Evolutionary conservation across 2,888 invertebrate genomes (phyloP).

Genomic region (Macropis europaea): DNA sequence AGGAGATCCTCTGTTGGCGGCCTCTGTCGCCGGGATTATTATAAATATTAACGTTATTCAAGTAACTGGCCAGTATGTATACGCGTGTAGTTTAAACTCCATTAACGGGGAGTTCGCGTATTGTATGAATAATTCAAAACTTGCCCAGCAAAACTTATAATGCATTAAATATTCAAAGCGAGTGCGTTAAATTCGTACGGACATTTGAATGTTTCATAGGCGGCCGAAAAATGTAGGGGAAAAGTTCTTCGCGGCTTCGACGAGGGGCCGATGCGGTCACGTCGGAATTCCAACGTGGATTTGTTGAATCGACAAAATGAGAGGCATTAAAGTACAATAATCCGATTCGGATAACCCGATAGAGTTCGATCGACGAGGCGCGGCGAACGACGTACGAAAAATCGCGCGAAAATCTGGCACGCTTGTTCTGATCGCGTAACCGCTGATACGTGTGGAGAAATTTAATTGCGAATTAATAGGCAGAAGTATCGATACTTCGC

Average conservation of each 20-base stretch:
- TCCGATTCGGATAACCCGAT: too few species aligned
- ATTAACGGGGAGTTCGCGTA: slow-evolving; percentile 31
- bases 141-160: slow-evolving; percentile 32
- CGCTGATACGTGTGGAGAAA: neutral
- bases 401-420: neutral
- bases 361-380: too few species aligned
- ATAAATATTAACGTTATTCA: slow-evolving; percentile 35
- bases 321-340: too few species aligned
- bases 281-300: too few species aligned
- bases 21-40: neutral
- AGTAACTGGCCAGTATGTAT: slow-evolving; percentile 7
- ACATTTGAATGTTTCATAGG: slow-evolving; percentile 40
- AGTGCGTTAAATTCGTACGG: slow-evolving; percentile 26
- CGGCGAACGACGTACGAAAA: too few species aligned
- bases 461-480: slow-evolving; percentile 44
- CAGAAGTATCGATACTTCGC: too few species aligned
- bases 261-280: too few species aligned
- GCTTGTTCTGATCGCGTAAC: slow-evolving; percentile 1
- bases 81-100: slow-evolving; percentile 29
- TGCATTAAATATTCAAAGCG: slow-evolving; percentile 37
- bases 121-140: slow-evolving; percentile 44
- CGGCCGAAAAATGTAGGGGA: too few species aligned
- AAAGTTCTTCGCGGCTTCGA: neutral
- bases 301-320: too few species aligned
- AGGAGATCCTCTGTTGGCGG: too few species aligned